Evolutionary conservation across 1,140 invertebrate genomes (phyloP), one percentile per base, ranked within the genome.

Genomic region (Ostrea edulis): DNA sequence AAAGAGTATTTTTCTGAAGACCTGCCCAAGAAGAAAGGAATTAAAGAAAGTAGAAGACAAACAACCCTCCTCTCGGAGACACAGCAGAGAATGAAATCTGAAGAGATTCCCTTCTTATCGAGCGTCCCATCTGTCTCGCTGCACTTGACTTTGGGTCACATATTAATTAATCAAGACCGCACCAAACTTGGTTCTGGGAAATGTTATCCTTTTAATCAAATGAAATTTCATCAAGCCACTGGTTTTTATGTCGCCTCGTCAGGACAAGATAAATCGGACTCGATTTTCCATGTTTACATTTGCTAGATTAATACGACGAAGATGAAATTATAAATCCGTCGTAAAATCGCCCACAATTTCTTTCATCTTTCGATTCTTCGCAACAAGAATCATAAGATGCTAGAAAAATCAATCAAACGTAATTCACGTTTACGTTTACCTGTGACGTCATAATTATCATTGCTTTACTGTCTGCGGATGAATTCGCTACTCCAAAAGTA

Each of bases 171-270:
- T 85, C 53, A 85, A 5, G 54, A 62, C 25, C 54, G 53, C 25
- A 29, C 83, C 83, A n/a, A 29, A 62, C 25, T 55, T 22, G 83
- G 83, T 85, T 85, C 83, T 85, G 83, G 83, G 83, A 58, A 85
- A 85, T 85, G 55, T 85, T 85, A 85, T 85, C 83, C 83, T 44
- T 62, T 85, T 85, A 58, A 85, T 58, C 54, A 55, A 85, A 85
- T 54, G 29, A 35, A 85, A 20, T 85, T 85, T 85, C 54, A 55
- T 58, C 54, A 53, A 58, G 83, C 52, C 29, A 35, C 54, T 35
- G 53, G 54, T 17, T 85, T 85, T 85, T 85, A 85, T 62, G 54
- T 17, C 8, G 29, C 55, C 51, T 17, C 53, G 29, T 85, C 83
- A 85, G 51, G 83, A 85, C 53, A 62, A 62, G 55, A 85, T 62